Evolutionary conservation across 64 coral and sea anemone species (phyloP).

Genomic region (Platygyra sinensis): DNA sequence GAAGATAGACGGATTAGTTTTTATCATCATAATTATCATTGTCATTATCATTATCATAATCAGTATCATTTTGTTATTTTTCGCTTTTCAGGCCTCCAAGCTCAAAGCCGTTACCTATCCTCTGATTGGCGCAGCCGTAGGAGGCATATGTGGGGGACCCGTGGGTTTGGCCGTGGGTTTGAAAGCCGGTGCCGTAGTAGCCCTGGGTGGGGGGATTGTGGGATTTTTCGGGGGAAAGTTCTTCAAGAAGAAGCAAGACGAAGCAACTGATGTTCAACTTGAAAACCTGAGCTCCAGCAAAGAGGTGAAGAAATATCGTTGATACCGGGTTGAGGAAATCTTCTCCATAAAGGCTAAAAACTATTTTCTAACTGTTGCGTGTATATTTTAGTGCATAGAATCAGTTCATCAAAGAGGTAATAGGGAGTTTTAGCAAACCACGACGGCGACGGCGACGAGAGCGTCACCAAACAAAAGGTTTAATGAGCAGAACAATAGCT

Average conservation of each 20-base stretch:
- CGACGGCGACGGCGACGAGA: too few relatives aligned
- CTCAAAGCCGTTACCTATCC: constrained; percentile 72
- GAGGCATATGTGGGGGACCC: constrained; percentile 71
- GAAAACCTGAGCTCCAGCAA: constrained; percentile 79
- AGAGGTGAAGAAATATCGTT: constrained; percentile 41
- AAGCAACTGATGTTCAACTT: constrained; percentile 78
- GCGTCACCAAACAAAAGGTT: too few relatives aligned
- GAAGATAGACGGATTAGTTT: not conserved
- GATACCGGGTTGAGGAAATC: not conserved
- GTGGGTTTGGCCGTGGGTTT: constrained; percentile 75
- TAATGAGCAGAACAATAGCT: too few relatives aligned
- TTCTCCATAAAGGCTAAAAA: not conserved
- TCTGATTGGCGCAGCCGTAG: constrained; percentile 76
- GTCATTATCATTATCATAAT: not conserved
- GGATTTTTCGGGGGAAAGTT: constrained; percentile 77
- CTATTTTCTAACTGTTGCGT: not conserved
- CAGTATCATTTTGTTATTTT: not conserved
- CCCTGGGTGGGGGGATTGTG: constrained; percentile 64
- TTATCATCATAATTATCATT: not conserved
- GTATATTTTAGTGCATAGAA: not conserved
- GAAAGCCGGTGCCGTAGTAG: constrained; percentile 78
- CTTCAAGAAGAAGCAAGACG: constrained; percentile 64
- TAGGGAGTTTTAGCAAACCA: too few relatives aligned
- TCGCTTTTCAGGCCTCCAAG: constrained; percentile 68
- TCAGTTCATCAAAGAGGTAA: too few relatives aligned